phyloP scores from a whole-genome alignment of 2,888 invertebrate species.

The Drosophila kambysellisi region DNA sequence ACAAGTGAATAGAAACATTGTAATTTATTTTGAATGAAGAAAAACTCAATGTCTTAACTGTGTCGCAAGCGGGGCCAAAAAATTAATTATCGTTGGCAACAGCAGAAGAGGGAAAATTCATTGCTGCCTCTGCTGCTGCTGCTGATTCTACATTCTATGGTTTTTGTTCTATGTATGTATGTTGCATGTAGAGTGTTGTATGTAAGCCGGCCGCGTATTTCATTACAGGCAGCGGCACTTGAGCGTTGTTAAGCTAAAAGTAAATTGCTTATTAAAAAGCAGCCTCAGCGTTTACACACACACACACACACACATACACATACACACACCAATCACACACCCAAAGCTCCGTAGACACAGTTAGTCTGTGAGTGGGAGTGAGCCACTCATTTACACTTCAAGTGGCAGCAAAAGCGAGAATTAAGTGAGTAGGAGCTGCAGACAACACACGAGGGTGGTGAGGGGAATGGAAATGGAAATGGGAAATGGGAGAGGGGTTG shows the following conservation, averaged over 20 bases:
- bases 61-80: conserved; percentile 50
- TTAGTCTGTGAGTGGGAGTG: conserved; percentile 15
- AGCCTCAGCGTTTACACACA: conserved; percentile 46
- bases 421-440: conserved; percentile 65
- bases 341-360: conserved; percentile 11
- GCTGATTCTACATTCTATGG: conserved; percentile 11
- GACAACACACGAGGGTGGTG: conserved; percentile 45
- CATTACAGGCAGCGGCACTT: conserved; percentile 66
- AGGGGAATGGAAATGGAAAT: conserved; percentile 4
- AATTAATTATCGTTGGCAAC: conserved; percentile 75
- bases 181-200: conserved; percentile 1
- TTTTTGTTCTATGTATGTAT: conserved; percentile 4
- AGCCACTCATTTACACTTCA: conserved; percentile 77
- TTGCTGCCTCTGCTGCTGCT: conserved; percentile 32
- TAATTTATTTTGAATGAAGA: conserved; percentile 74
- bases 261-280: conserved; percentile 78
- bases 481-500: background rate
- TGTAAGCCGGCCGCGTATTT: conserved; percentile 66
- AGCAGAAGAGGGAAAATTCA: conserved; percentile 42
- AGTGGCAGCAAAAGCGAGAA: conserved; percentile 71
- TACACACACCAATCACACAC: background rate
- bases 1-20: conserved; percentile 59
- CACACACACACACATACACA: conserved; percentile 11
- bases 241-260: conserved; percentile 74
- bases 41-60: conserved; percentile 68